Base-by-base conservation (phyloP, 2,113 vertebrate species). In the Phrynosoma platyrhinos region DNA sequence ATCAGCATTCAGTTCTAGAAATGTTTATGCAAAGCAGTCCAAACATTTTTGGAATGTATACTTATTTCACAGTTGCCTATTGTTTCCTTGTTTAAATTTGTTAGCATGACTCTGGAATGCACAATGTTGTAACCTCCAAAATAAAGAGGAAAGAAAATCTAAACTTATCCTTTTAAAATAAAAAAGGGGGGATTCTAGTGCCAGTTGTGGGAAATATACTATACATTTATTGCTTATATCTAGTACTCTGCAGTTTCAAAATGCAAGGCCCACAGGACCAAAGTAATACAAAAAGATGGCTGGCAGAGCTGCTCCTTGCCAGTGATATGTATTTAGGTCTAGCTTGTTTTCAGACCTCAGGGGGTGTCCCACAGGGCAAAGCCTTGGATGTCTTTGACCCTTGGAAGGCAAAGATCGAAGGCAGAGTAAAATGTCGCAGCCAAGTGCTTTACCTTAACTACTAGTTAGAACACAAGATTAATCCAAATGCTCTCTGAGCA, bases 71-170 rank as follows among this genome's bases (percentile, higher is more conserved):
- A 72, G 85, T 86, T 84, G 14, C 76, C 1, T 27, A 9, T 85
- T 94, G 0, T 0, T 75, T n/a, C 79, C 64, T 76, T 40, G n/a
- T 87, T 91, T 36, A 85, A 82, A n/a, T 83, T 84, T 32, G 75
- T 66, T 86, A 82, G 66, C 90, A 86, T 77, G 86, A 90, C 90
- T 83, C 86, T 30, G 79, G 84, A 88, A 69, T 92, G 88, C 92
- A 83, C 52, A 79, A 71, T 36, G 81, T 91, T 93, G 89, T 72
- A 91, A 86, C 84, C 71, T 81, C 64, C 88, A 53, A 47, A 82
- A 90, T 2, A 18, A 79, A 91, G 81, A 47, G 74, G 87, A 92
- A 94, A 47, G 47, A 47, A 47, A 47, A 47, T 47, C 47, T 47
- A 47, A 47, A 47, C 47, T 6, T 72, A 47, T 68, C 81, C 66